Conservation (phyloP, 2,797 vertebrate genomes). For the Carcharodon carcharias region DNA sequence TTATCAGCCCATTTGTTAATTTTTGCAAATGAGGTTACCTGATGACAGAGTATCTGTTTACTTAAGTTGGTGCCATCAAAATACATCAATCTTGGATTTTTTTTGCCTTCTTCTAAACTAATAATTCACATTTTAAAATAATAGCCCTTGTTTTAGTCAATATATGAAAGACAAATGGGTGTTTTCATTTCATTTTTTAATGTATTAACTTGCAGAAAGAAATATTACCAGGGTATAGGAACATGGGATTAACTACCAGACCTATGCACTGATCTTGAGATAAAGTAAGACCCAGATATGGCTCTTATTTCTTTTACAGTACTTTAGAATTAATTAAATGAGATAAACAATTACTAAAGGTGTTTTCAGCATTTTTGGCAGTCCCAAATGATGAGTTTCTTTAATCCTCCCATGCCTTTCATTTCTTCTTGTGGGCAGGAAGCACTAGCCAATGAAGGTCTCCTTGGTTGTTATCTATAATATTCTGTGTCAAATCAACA, state of each 20-base stretch:
- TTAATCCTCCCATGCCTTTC: neutral
- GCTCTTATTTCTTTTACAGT: neutral
- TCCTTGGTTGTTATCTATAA: neutral
- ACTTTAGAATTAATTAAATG: neutral
- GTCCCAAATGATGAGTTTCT: neutral
- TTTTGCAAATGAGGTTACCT: slow-evolving; percentile 44
- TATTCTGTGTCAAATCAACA: neutral
- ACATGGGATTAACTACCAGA: neutral
- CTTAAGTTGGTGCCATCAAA: slow-evolving; percentile 44
- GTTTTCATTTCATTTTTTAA: neutral
- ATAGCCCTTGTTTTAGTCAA: slow-evolving; percentile 40
- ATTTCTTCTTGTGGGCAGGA: neutral
- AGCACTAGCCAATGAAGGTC: neutral
- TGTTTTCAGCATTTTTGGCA: neutral
- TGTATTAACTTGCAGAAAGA: slow-evolving; percentile 5
- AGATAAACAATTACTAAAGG: neutral
- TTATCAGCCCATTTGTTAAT: slow-evolving; percentile 43
- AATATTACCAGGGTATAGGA: neutral
- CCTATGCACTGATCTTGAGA: neutral
- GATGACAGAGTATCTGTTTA: slow-evolving; percentile 45
- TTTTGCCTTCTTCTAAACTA: slow-evolving; percentile 39
- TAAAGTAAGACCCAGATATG: neutral
- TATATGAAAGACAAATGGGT: neutral
- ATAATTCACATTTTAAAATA: slow-evolving; percentile 41
- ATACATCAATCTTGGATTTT: slow-evolving; percentile 41